Conservation (phyloP, 2,888 invertebrate genomes). For the Oligia strigilis region DNA sequence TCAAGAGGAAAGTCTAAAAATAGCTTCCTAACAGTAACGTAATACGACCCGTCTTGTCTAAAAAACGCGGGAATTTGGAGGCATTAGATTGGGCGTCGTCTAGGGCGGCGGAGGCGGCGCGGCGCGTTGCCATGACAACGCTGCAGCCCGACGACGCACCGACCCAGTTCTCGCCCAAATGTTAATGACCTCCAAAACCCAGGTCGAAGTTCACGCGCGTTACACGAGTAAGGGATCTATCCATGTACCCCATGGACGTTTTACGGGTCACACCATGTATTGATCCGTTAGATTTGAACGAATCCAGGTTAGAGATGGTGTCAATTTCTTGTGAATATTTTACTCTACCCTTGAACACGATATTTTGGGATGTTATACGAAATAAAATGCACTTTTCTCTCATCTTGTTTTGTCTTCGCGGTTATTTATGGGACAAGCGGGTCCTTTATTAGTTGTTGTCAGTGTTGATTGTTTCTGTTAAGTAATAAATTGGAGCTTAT, state of each 20-base stretch:
- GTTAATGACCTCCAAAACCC: slow-evolving; percentile 91
- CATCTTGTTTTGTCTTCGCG: slow-evolving; percentile 55
- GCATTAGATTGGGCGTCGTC: slow-evolving; percentile 72
- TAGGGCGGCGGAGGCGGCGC: slow-evolving; percentile 68
- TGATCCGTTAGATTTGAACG: slow-evolving; percentile 83
- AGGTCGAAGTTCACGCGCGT: slow-evolving; percentile 89
- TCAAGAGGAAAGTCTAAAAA: slow-evolving; percentile 56
- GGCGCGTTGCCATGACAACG: slow-evolving; percentile 82
- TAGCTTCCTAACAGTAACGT: slow-evolving; percentile 54
- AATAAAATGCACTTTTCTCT: slow-evolving; percentile 38
- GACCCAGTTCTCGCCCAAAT: slow-evolving; percentile 88
- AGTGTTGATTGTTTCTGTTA: slow-evolving; percentile 50
- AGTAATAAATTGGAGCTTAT: slow-evolving; percentile 64
- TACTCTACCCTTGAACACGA: slow-evolving; percentile 56
- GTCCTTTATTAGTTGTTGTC: slow-evolving; percentile 57
- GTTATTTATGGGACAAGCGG: slow-evolving; percentile 63
- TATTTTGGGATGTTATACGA: slow-evolving; percentile 54
- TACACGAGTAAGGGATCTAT: slow-evolving; percentile 87
- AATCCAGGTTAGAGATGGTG: slow-evolving; percentile 84
- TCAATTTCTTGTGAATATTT: slow-evolving; percentile 64
- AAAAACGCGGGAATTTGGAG: slow-evolving; percentile 69
- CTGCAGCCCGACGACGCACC: slow-evolving; percentile 84
- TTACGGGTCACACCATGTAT: slow-evolving; percentile 87
- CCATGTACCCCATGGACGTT: slow-evolving; percentile 81
- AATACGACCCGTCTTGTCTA: slow-evolving; percentile 59